Evolutionary conservation across 1,140 invertebrate species (phyloP).

Genomic region (Psix sp.): DNA sequence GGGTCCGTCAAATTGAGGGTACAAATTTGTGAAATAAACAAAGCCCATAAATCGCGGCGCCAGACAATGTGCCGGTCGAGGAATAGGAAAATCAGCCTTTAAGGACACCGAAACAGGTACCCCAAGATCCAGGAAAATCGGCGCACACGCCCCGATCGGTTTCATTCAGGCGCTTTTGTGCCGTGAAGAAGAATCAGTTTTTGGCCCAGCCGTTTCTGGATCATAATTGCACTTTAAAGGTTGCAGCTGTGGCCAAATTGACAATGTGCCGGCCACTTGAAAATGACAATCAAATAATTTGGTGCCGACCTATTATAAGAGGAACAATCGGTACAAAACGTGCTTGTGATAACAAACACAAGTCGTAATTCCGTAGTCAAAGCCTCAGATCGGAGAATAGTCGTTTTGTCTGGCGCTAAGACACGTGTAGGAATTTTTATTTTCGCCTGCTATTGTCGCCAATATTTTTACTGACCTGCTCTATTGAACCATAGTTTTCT

Average conservation of each 20-base stretch:
- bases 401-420: slow-evolving; percentile 9
- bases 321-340: slow-evolving; percentile 1
- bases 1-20: background rate
- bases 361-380: slow-evolving; percentile 20
- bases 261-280: slow-evolving; percentile 55
- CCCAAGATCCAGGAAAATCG: slow-evolving; percentile 16
- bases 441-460: slow-evolving; percentile 20
- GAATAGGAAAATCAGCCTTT: slow-evolving; percentile 17
- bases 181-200: slow-evolving; percentile 36
- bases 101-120: slow-evolving; percentile 41
- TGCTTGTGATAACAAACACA: slow-evolving; percentile 30
- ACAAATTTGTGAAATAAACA: slow-evolving; percentile 26
- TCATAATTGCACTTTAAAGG: slow-evolving; percentile 65
- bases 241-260: slow-evolving; percentile 40
- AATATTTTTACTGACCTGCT: slow-evolving; percentile 37
- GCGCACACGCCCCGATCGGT: slow-evolving; percentile 40
- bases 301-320: slow-evolving; percentile 20
- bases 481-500: slow-evolving; percentile 1
- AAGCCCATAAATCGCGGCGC: slow-evolving; percentile 13
- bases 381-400: slow-evolving; percentile 3
- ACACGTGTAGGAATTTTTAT: slow-evolving; percentile 47
- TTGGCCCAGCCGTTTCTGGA: slow-evolving; percentile 18
- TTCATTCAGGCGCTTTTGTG: slow-evolving; percentile 37
- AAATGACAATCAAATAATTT: slow-evolving; percentile 57
- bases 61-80: slow-evolving; percentile 14